Evolutionary conservation across 2,888 invertebrate species (phyloP).

Genomic region (Encarsia formosa): DNA sequence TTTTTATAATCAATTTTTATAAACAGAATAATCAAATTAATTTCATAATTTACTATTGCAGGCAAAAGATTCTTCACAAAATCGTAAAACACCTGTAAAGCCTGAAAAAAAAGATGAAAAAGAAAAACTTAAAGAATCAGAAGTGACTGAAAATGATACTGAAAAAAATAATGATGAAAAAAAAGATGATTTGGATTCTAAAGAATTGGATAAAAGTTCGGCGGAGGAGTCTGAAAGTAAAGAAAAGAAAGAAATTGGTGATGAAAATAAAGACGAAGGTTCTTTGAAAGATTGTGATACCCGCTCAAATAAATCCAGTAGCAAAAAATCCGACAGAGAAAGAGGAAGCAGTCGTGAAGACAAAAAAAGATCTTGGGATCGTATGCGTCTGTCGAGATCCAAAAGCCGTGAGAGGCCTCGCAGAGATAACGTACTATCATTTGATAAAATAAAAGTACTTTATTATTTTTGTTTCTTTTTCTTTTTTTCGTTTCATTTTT

Average conservation of each 20-base stretch:
- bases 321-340: conserved; percentile 48
- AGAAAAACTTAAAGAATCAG: conserved; percentile 35
- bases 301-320: conserved; percentile 55
- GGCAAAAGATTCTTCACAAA: conserved; percentile 52
- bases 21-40: conserved; percentile 1
- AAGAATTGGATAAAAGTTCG: background rate
- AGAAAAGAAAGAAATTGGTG: conserved; percentile 48
- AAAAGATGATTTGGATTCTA: background rate
- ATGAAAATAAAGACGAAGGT: conserved; percentile 51
- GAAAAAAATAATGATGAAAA: conserved; percentile 48
- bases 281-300: conserved; percentile 45
- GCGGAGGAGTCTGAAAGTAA: conserved; percentile 7
- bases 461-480: no score
- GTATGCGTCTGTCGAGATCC: conserved; percentile 35
- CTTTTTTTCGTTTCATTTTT: no score
- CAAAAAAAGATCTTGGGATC: conserved; percentile 46
- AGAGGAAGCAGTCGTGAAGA: conserved; percentile 44
- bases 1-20: background rate
- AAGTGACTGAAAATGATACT: conserved; percentile 51
- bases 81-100: conserved; percentile 43
- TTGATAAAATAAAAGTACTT: conserved; percentile 72
- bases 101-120: conserved; percentile 48
- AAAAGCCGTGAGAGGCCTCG: conserved; percentile 54
- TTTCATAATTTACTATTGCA: conserved; percentile 26
- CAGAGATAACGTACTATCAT: conserved; percentile 66